Conservation (phyloP, 2,888 invertebrate species). For the Leptinotarsa tumamoca region DNA sequence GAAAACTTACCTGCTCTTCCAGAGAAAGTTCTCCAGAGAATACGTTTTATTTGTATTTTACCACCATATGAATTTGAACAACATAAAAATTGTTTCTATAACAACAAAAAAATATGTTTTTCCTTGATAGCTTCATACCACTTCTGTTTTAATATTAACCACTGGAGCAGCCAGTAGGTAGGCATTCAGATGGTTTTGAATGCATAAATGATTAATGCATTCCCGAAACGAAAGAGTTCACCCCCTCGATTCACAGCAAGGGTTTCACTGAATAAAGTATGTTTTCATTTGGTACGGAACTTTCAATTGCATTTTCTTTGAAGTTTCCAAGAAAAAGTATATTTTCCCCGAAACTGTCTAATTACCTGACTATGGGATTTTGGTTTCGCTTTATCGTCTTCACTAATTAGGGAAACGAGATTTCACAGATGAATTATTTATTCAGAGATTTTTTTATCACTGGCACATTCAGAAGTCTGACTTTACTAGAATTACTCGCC, state of each 20-base stretch:
- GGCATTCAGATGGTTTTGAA: slow-evolving; percentile 48
- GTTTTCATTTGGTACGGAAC: slow-evolving; percentile 54
- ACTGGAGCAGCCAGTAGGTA: slow-evolving; percentile 22
- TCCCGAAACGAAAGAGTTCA: slow-evolving; percentile 52
- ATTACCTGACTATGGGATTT: slow-evolving; percentile 7
- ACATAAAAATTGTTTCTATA: background rate
- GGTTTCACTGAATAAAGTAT: slow-evolving; percentile 54
- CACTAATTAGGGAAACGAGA: slow-evolving; percentile 21
- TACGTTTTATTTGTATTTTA: no score
- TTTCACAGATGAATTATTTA: slow-evolving; percentile 24
- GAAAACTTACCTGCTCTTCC: no score
- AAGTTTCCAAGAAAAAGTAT: background rate
- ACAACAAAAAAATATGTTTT: no score
- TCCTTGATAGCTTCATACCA: background rate
- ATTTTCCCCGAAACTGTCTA: slow-evolving; percentile 1
- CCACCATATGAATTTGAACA: background rate
- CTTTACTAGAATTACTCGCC: background rate
- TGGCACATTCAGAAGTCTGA: background rate
- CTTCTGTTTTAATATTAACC: background rate
- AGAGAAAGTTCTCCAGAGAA: no score
- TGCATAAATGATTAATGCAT: slow-evolving; percentile 52
- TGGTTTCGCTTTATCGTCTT: slow-evolving; percentile 10
- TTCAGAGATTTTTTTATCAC: background rate
- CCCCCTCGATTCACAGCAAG: slow-evolving; percentile 50
- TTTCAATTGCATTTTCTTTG: slow-evolving; percentile 20